Evolutionary conservation across 2,797 vertebrate species (phyloP).

Genomic region (Mus minutoides): DNA sequence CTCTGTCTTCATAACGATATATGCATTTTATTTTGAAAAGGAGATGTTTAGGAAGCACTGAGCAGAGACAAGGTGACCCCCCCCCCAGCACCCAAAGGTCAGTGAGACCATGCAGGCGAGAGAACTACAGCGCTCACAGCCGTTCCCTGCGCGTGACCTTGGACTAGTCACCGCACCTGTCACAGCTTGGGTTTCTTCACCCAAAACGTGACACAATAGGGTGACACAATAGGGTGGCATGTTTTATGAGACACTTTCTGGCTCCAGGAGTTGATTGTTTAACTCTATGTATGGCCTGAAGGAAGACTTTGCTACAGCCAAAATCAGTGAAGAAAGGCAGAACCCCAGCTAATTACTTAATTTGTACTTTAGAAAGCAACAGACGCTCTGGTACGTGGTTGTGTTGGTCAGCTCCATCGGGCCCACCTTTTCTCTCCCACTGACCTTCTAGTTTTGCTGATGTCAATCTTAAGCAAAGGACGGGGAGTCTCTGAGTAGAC

Average conservation of each 20-base stretch:
- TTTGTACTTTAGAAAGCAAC: not conserved
- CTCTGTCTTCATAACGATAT: not conserved
- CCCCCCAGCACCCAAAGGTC: slow-evolving; percentile 21
- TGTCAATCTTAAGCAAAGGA: slow-evolving; percentile 1
- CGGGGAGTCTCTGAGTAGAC: not conserved
- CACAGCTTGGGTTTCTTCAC: not conserved
- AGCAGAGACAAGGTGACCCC: not conserved
- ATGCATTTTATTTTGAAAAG: not conserved
- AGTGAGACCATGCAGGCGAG: not conserved
- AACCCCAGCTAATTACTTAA: slow-evolving; percentile 3
- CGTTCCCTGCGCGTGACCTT: slow-evolving; percentile 12
- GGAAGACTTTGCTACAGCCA: not conserved
- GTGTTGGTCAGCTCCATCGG: not conserved
- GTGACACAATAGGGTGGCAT: not conserved
- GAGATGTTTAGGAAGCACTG: not conserved
- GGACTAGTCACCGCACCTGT: slow-evolving; percentile 28
- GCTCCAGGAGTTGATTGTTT: not conserved
- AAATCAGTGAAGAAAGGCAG: not conserved
- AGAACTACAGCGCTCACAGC: not conserved
- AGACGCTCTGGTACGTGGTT: not conserved
- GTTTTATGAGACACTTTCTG: not conserved
- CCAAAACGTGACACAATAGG: slow-evolving; percentile 1
- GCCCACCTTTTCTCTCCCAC: not conserved
- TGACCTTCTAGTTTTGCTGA: slow-evolving; percentile 8
- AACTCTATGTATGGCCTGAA: not conserved